These are phyloP conservation scores for Semnopithecus entellus DNA, from an alignment of 2,113 vertebrate species.

Conservation along the genomic window DNA sequence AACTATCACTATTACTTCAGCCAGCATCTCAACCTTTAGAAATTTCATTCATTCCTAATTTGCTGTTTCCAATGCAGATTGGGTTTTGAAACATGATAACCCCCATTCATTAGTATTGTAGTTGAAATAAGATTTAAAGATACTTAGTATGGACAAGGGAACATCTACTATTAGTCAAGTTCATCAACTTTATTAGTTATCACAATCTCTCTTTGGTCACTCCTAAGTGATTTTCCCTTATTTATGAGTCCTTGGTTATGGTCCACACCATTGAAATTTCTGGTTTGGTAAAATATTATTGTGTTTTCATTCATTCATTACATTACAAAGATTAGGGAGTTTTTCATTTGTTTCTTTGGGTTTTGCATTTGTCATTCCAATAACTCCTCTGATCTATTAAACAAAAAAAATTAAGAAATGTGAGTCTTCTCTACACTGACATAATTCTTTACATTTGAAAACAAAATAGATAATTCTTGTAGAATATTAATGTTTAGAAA, in stretches of 20 bases:
- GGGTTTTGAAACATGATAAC: background rate
- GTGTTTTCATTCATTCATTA: background rate
- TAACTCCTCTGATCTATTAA: background rate
- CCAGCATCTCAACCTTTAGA: background rate
- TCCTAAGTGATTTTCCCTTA: background rate
- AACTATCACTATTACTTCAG: background rate
- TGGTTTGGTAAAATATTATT: background rate
- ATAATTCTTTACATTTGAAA: slow-evolving; percentile 13
- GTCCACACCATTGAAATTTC: background rate
- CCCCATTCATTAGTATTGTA: background rate
- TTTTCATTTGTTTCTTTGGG: background rate
- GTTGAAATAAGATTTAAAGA: background rate
- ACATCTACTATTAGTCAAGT: background rate
- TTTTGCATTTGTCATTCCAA: slow-evolving; percentile 12
- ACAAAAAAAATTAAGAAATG: background rate
- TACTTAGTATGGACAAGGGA: background rate
- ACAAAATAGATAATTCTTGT: slow-evolving; percentile 1
- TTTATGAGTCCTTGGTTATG: background rate
- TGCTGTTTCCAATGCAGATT: background rate
- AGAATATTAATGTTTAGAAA: slow-evolving; percentile 21
- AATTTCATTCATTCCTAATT: background rate
- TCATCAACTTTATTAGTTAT: background rate
- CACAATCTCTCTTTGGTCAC: background rate
- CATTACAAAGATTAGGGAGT: background rate
- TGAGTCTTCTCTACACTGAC: background rate